These are phyloP conservation scores for Alectura lathami DNA, from an alignment of 2,113 vertebrate genomes.

Conservation along the genomic window DNA sequence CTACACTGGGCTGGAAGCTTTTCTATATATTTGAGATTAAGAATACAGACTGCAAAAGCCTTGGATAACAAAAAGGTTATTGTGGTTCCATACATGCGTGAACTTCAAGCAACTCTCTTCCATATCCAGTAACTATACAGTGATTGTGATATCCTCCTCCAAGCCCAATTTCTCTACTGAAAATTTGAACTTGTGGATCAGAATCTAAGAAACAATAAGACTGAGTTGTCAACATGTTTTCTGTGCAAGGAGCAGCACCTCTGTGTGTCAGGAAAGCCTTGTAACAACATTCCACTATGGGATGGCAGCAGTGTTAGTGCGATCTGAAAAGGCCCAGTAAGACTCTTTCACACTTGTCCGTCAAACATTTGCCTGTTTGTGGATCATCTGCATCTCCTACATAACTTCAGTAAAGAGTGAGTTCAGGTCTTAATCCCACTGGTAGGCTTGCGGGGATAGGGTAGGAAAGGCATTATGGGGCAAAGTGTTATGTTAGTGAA, in stretches of 20 bases:
- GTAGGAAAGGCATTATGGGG: neutral
- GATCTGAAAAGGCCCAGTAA: neutral
- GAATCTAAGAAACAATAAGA: neutral
- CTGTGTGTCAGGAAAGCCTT: neutral
- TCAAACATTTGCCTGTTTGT: neutral
- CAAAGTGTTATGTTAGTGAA: neutral
- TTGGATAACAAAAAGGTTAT: neutral
- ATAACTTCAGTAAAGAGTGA: neutral
- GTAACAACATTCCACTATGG: neutral
- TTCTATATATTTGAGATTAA: neutral
- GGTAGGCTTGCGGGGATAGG: neutral
- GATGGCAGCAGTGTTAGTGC: accelerated
- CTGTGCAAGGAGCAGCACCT: neutral
- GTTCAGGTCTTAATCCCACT: neutral
- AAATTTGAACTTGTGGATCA: neutral
- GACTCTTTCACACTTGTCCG: neutral
- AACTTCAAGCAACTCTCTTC: neutral
- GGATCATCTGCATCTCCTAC: neutral
- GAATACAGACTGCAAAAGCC: neutral
- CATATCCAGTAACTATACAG: neutral
- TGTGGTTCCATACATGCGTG: neutral
- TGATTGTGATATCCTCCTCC: neutral
- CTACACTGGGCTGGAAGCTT: neutral
- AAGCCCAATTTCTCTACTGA: neutral
- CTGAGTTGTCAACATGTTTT: neutral